phyloP scores from a whole-genome alignment of 2,113 vertebrate species.

The Eubucco bourcierii region DNA sequence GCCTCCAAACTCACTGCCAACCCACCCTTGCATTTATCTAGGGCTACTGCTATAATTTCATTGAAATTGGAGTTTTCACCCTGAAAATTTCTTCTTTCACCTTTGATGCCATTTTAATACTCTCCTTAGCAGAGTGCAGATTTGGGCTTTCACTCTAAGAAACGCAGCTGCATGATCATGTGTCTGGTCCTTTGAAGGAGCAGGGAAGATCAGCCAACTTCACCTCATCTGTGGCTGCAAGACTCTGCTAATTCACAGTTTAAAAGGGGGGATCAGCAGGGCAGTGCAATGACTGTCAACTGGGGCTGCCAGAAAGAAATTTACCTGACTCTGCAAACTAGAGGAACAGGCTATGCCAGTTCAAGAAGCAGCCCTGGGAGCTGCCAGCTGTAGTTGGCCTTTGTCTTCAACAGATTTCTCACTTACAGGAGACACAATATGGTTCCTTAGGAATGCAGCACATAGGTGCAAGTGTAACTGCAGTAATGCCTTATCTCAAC shows the following conservation, averaged over 20 bases:
- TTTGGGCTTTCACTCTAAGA: not conserved
- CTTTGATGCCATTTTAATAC: slow-evolving; percentile 56
- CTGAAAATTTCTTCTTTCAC: slow-evolving; percentile 53
- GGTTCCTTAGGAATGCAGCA: not conserved
- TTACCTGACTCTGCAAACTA: not conserved
- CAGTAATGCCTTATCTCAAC: not conserved
- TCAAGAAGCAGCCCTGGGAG: not conserved
- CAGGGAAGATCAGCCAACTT: not conserved
- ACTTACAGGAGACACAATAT: not conserved
- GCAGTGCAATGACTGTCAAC: not conserved
- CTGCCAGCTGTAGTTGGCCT: not conserved
- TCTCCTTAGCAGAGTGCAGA: not conserved
- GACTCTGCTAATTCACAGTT: not conserved
- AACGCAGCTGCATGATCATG: not conserved
- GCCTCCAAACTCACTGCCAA: slow-evolving; percentile 70
- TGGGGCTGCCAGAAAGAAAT: not conserved
- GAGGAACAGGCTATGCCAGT: not conserved
- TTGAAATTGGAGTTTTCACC: slow-evolving; percentile 58
- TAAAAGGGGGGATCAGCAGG: not conserved
- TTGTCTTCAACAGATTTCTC: not conserved
- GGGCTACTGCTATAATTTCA: slow-evolving; percentile 64
- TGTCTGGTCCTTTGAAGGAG: not conserved
- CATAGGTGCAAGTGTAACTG: not conserved
- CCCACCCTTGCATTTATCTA: slow-evolving; percentile 61
- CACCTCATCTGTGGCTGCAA: not conserved